phyloP scores from a whole-genome alignment of 2,888 invertebrate species.

The Sphecodes monilicornis region DNA sequence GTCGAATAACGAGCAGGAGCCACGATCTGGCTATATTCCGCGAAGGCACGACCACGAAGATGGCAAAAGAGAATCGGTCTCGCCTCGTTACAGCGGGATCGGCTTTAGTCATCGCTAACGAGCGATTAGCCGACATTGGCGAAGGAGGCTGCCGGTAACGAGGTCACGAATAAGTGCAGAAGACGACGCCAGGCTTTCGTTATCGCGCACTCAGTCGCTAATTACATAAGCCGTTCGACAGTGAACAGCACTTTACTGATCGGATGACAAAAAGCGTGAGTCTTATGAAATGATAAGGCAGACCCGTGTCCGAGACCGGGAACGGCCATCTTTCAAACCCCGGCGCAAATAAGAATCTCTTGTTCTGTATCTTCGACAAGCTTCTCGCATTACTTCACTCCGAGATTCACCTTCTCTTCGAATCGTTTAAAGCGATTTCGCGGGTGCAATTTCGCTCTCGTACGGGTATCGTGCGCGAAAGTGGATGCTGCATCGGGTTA shows the following conservation, averaged over 20 bases:
- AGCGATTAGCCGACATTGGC: constrained; percentile 61
- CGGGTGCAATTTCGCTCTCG: neutral
- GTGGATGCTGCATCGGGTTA: neutral
- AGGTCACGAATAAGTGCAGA: constrained; percentile 51
- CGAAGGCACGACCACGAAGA: constrained; percentile 20
- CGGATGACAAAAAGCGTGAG: neutral
- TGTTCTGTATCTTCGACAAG: constrained; percentile 32
- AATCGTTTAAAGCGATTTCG: neutral
- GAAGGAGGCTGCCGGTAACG: constrained; percentile 47
- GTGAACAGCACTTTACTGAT: constrained; percentile 36
- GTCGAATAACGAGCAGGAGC: constrained; percentile 19
- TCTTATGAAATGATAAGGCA: constrained; percentile 23
- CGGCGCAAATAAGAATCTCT: neutral
- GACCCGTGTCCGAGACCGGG: neutral
- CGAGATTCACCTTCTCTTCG: neutral
- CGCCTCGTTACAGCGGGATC: constrained; percentile 52
- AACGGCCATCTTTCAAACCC: neutral
- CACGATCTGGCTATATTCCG: constrained; percentile 22
- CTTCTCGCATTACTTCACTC: constrained; percentile 33
- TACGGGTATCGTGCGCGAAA: neutral
- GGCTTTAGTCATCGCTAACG: constrained; percentile 62
- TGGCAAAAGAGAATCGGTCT: constrained; percentile 44
- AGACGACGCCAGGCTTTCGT: constrained; percentile 47
- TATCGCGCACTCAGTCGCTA: constrained; percentile 51
- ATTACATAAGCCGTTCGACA: constrained; percentile 47